Base-by-base conservation (phyloP, 2,113 vertebrate species). In the Pogona vitticeps region DNA sequence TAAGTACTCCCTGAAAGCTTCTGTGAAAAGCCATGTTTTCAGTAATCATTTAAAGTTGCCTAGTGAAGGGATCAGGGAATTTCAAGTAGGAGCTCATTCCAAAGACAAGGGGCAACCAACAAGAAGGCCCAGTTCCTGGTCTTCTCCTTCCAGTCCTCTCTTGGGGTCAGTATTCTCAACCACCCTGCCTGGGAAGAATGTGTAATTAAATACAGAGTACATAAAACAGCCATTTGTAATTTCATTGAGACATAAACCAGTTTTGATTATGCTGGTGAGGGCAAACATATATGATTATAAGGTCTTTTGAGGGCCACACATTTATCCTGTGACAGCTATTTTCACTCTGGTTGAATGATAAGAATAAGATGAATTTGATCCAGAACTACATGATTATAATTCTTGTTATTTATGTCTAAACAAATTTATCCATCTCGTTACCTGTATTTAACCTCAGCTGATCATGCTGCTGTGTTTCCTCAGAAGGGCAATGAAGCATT, bases 381-480 rank as follows among this genome's bases (percentile, higher is more conserved):
- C 61, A 42, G 15, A 56, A 68, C 10, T 85, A 68, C 23, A 58
- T 68, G 20, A n/a, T 52, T 20, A 20, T 76, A 63, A 59, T 75
- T 38, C 75, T 70, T 31, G 0, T 56, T 26, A 65, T 33, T 84
- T 91, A 86, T 85, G n/a, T 56, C n/a, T 38, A 56, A 76, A n/a
- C 70, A 82, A 38, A 58, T 76, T 72, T 73, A 15, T 68, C 68
- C 65, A 17, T 40, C 1, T 13, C 3, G 13, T 87, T 72, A 85
- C 26, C 77, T 88, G 61, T 61, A 10, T 88, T 92, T 90, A 86
- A 92, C 85, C 82, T 90, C 88, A 1, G 0, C 14, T 85, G 31
- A 67, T 71, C 78, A 52, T 0, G 0, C n/a, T 36, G 70, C 83
- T 0, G 0, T 65, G 36, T 75, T 73, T 85, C 83, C 88, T 84